A percentile compares a stretch with the other conserved stretches of the same genome.
Conservation (phyloP, 2,888 invertebrate genomes). For the Tetanocera ferruginea region DNA sequence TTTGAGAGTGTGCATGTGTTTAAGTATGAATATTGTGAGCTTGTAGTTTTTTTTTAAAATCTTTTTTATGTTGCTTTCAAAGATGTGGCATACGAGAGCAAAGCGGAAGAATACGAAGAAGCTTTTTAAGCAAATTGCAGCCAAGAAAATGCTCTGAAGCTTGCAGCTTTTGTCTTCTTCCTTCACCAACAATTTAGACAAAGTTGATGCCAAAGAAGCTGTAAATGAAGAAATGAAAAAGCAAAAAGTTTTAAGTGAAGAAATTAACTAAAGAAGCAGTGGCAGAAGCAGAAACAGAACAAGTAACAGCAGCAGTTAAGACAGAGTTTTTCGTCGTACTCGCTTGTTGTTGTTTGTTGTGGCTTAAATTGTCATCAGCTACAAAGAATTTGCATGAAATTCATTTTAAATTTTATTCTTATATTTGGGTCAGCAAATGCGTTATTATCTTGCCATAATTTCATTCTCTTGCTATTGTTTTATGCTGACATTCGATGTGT, state of each 20-base stretch:
- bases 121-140: neutral
- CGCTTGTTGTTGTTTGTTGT: too few species aligned
- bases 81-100: neutral
- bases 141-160: neutral
- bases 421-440: neutral
- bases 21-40: neutral
- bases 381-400: neutral
- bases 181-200: neutral
- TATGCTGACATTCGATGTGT: too few species aligned
- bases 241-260: too few species aligned
- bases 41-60: neutral
- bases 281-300: too few species aligned
- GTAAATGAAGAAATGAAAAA: too few species aligned
- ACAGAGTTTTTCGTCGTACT: too few species aligned
- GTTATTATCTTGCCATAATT: constrained; percentile 1
- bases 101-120: neutral
- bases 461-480: neutral
- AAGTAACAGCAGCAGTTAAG: too few species aligned
- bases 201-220: neutral
- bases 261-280: too few species aligned
- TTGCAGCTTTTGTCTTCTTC: neutral
- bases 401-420: neutral
- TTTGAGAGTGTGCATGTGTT: neutral
- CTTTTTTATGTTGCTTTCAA: neutral
- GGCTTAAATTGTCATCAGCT: too few species aligned